Base-by-base conservation (phyloP, 1,140 invertebrate species). In the Teleopsis dalmanni region DNA sequence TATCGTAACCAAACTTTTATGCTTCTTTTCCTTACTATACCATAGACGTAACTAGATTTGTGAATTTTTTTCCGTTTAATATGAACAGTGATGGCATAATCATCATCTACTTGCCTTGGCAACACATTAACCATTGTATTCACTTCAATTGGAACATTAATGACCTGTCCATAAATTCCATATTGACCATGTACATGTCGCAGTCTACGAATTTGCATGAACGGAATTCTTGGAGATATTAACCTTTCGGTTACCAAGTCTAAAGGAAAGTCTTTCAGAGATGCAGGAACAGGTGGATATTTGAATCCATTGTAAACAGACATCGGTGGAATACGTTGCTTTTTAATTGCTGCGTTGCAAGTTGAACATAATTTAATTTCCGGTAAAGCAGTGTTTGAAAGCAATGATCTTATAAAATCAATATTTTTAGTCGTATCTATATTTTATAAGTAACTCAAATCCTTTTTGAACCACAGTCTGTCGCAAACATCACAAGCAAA, bases 11-110 rank as follows among this genome's bases (percentile, higher is more conserved):
- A 48, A 10, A 19, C 11, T 46, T 34, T 33, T 2, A 46, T 19
- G 16, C 2, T 14, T 47, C 23, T 19, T 47, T 47, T 47, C 6
- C 37, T 47, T n/a, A n/a, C n/a, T n/a, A n/a, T n/a, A n/a, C n/a
- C n/a, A n/a, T n/a, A n/a, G n/a, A n/a, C n/a, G n/a, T 16, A 47
- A 13, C 26, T 42, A 29, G 29, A 21, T 35, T 22, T 59, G 38
- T 67, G 54, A 37, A 61, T 57, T 49, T 38, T 26, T 37, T 62
- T 59, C 29, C 48, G 51, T 43, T 67, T 67, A 2, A 62, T 50
- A 42, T 62, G 53, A 26, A 63, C 51, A 47, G 49, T 55, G 35
- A 64, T 45, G 47, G 43, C 46, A 54, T 58, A 45, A 42, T 62
- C 62, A 36, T 64, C 57, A 19, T 57, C 47, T 11, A 58, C 38